phyloP scores from a whole-genome alignment of 2,888 invertebrate species.

The Calliopum simillimum region DNA sequence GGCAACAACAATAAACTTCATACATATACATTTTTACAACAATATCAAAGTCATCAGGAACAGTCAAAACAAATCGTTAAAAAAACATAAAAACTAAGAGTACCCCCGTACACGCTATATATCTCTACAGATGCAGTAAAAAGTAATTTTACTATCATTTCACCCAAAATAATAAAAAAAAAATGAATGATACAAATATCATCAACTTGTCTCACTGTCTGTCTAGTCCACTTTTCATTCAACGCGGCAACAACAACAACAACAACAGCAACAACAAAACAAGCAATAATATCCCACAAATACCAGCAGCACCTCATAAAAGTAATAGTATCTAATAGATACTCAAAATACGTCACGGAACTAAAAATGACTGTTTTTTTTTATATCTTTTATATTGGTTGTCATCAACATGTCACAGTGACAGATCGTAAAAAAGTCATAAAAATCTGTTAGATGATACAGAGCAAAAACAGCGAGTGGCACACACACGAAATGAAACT shows the following conservation, averaged over 20 bases:
- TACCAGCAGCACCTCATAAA: constrained; percentile 40
- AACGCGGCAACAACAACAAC: constrained; percentile 8
- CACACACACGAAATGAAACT: too few species aligned
- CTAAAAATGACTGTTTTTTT: constrained; percentile 46
- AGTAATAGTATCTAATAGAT: constrained; percentile 34
- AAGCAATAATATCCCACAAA: constrained; percentile 9
- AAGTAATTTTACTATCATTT: constrained; percentile 57
- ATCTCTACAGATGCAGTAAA: constrained; percentile 51
- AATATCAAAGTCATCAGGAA: background rate
- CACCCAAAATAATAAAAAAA: constrained; percentile 23
- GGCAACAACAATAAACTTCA: too few species aligned
- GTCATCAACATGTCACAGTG: constrained; percentile 61
- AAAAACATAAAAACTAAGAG: constrained; percentile 58
- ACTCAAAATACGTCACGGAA: constrained; percentile 55
- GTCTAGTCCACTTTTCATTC: too few species aligned
- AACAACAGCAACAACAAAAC: constrained; percentile 29
- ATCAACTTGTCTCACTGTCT: background rate
- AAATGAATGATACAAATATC: constrained; percentile 30
- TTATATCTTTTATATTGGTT: constrained; percentile 57
- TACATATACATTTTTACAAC: too few species aligned
- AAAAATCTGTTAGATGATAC: constrained; percentile 49
- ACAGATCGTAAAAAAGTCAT: constrained; percentile 66
- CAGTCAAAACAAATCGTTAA: constrained; percentile 65
- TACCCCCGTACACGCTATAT: constrained; percentile 41
- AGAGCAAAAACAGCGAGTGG: background rate